These are phyloP conservation scores for Drosophila truncata DNA, from an alignment of 1,140 invertebrate genomes.

Conservation along the genomic window DNA sequence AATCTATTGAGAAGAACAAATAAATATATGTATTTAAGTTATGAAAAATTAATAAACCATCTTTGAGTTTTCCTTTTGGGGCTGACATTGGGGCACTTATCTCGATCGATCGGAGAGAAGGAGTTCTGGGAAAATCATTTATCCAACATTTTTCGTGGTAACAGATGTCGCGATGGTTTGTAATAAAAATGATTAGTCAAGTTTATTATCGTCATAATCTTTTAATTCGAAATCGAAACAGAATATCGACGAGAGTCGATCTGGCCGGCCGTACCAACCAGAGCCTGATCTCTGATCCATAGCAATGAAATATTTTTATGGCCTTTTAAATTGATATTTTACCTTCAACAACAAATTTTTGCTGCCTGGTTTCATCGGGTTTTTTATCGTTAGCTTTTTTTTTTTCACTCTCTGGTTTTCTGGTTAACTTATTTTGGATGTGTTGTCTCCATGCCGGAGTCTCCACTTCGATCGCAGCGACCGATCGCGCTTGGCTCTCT, in stretches of 20 bases:
- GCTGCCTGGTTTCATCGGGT: slow-evolving; percentile 53
- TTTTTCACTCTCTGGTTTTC: slow-evolving; percentile 29
- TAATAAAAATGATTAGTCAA: slow-evolving; percentile 85
- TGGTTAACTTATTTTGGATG: slow-evolving; percentile 50
- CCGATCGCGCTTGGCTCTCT: slow-evolving; percentile 47
- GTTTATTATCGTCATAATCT: slow-evolving; percentile 83
- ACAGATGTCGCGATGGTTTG: slow-evolving; percentile 54
- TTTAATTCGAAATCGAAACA: slow-evolving; percentile 81
- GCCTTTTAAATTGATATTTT: slow-evolving; percentile 79
- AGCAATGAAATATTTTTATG: slow-evolving; percentile 78
- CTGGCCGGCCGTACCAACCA: slow-evolving; percentile 3
- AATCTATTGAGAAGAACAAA: slow-evolving; percentile 57
- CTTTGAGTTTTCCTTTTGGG: slow-evolving; percentile 45
- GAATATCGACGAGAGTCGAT: slow-evolving; percentile 63
- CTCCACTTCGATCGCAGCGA: slow-evolving; percentile 19
- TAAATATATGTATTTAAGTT: slow-evolving; percentile 79
- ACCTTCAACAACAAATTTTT: slow-evolving; percentile 71
- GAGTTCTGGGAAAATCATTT: slow-evolving; percentile 61
- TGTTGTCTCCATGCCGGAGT: slow-evolving; percentile 32
- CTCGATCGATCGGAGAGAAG: slow-evolving; percentile 45
- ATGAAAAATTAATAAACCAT: slow-evolving; percentile 80
- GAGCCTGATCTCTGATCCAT: slow-evolving; percentile 42
- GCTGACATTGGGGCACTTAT: slow-evolving; percentile 24
- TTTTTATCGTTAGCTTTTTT: slow-evolving; percentile 40
- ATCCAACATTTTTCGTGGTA: slow-evolving; percentile 60